Base-by-base conservation (phyloP, 2,888 invertebrate species). In the Mesochorus sp. region DNA sequence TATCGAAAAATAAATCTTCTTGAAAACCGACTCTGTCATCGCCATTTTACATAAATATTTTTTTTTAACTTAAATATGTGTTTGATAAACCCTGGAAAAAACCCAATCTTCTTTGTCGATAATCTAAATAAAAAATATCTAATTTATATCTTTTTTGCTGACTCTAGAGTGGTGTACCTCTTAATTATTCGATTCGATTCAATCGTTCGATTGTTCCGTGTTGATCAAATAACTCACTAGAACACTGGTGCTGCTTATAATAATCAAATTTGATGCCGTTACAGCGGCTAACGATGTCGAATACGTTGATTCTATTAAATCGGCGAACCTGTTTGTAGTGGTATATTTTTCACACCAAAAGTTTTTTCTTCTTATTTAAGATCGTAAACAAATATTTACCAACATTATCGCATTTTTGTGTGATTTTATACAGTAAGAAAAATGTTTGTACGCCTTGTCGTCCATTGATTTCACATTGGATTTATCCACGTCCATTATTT, bases 221-320 rank as follows among this genome's bases (percentile, higher is more conserved):
- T 37, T 1, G 3, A 42, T 42, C n/a, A 47, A 1, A 47, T 6
- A 59, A 59, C 59, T 72, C 21, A 77, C 76, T 28, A 72, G 24
- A n/a, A 77, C 51, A 21, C 76, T 66, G 17, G 74, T 74, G 1
- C 62, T 57, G 24, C 78, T 78, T 28, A 74, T 49, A 14, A 61
- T 42, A 0, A 68, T 21, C 72, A 72, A 37, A 14, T 26, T 72
- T 0, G 28, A 10, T 17, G 21, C 44, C 3, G 55, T 47, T 8
- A 55, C n/a, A 3, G 0, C 12, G 0, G 53, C 72, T n/a, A 44
- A 19, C 10, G 51, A 21, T 3, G 21, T 19, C 14, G 44, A 44
- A 24, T 47, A 72, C 34, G 44, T 44, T 2, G 62, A 55, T 44
- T 72, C 72, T n/a, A 72, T 72, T 31, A 53, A 31, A 55, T 64